Base-by-base conservation (phyloP, 2,797 vertebrate species). In the Macropodus opercularis region DNA sequence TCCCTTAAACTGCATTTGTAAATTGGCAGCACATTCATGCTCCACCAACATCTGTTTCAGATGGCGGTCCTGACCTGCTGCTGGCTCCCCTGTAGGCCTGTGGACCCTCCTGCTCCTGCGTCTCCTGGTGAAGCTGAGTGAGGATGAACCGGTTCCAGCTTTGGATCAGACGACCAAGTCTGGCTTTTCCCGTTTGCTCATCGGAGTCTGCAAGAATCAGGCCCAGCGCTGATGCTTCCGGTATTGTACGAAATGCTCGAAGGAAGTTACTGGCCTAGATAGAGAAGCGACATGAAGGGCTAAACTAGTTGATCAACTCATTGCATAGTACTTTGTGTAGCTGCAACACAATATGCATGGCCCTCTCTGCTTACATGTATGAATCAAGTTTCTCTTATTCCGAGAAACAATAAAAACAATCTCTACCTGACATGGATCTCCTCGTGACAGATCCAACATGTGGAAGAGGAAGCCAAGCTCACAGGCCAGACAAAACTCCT, bases 111-210 rank as follows among this genome's bases (percentile, higher is more conserved):
- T 95, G 94, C 82, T 99, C 98, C 86, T 98, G 96, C 0, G 97
- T 97, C 74, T 99, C 98, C 89, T 99, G 98, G 85, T 99, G 98
- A 24, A 99, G 93, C 72, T 99, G 98, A 0, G 98, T 98, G 21
- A 99, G 94, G 82, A 99, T 98, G 86, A 99, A 99, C 17, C 98
- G 94, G 75, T 98, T 98, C 98, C 98, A 99, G 86, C 98, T 97
- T 87, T 99, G 98, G 79, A 99, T 96, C n/a, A 99, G 89, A 32
- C 95, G 90, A 0, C 96, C 97, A 5, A 99, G 92, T 60, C 92
- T 93, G 82, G 96, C 94, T 67, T 98, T 99, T 32, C 98, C 98
- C 0, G 96, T 97, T 67, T 96, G 96, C 74, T 99, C 98, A 0
- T 99, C 97, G 0, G 98, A 99, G 80, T 99, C 98, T 0, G 98